These are phyloP conservation scores for Rousettus leschenaultii DNA, from an alignment of 2,113 vertebrate species.

Conservation along the genomic window DNA sequence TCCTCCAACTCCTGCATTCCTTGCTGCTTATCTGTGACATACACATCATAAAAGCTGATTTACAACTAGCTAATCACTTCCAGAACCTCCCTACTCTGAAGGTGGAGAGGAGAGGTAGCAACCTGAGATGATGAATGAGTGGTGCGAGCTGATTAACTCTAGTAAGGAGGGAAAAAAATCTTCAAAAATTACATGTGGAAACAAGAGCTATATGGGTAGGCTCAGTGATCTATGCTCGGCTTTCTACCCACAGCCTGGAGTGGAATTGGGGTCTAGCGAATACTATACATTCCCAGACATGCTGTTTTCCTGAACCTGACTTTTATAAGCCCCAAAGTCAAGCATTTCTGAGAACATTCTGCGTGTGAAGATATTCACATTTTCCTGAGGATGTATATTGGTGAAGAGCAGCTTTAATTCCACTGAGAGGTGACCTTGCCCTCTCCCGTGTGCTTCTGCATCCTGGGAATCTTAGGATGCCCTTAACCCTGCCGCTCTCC, in stretches of 20 bases:
- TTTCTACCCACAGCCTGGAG: not conserved
- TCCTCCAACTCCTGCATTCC: not conserved
- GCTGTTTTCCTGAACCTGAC: not conserved
- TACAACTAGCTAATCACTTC: constrained; percentile 24
- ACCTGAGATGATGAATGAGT: not conserved
- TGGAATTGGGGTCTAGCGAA: not conserved
- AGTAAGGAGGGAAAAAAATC: not conserved
- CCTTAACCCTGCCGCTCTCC: too few relatives aligned
- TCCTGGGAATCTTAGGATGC: not conserved
- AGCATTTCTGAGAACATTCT: not conserved
- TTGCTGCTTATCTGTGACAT: not conserved
- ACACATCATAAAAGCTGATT: constrained; percentile 43
- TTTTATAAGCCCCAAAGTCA: not conserved
- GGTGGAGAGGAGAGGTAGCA: not conserved
- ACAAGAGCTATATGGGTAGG: not conserved
- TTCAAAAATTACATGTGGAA: not conserved
- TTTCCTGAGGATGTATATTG: not conserved
- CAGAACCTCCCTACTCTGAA: not conserved
- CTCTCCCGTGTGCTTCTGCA: not conserved
- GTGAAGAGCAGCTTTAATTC: not conserved
- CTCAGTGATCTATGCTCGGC: not conserved
- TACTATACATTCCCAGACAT: not conserved
- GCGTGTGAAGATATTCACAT: not conserved
- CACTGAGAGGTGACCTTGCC: too few relatives aligned
- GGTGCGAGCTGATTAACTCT: not conserved